A percentile compares a stretch with the other conserved stretches of the same genome.
phyloP scores from a whole-genome alignment of 2,113 vertebrate species.

The Alaudala cheleensis region DNA sequence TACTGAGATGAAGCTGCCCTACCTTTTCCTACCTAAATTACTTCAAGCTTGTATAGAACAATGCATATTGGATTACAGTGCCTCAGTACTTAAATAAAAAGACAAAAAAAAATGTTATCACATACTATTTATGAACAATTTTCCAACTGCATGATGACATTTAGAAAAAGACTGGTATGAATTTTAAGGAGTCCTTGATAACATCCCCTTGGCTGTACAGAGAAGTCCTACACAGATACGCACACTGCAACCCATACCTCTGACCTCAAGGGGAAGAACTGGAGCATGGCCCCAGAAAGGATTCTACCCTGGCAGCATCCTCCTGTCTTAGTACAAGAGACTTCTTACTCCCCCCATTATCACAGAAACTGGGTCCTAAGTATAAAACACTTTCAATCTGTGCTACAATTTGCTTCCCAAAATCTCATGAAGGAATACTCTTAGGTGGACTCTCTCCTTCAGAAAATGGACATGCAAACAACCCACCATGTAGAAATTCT shows the following conservation, averaged over 20 bases:
- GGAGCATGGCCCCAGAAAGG: background rate
- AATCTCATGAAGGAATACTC: background rate
- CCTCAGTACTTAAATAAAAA: background rate
- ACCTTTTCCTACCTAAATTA: conserved; percentile 6
- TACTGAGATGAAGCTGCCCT: background rate
- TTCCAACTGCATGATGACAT: background rate
- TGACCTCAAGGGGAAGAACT: rapidly evolving
- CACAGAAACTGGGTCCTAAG: background rate
- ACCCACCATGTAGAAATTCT: rapidly evolving
- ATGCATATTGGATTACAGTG: background rate
- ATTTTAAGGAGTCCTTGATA: background rate
- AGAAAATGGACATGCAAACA: background rate
- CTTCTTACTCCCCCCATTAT: rapidly evolving
- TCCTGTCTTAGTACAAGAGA: background rate
- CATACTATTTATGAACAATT: background rate
- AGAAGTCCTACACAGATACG: background rate
- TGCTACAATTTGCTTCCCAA: background rate
- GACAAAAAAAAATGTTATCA: background rate
- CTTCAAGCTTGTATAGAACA: background rate
- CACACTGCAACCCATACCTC: background rate
- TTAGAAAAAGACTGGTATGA: background rate
- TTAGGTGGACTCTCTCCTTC: background rate
- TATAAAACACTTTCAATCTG: background rate
- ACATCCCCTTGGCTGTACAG: background rate
- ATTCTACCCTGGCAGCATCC: rapidly evolving